These are phyloP conservation scores for Campylomormyrus numenius DNA, from an alignment of 2,113 vertebrate species.

Conservation along the genomic window DNA sequence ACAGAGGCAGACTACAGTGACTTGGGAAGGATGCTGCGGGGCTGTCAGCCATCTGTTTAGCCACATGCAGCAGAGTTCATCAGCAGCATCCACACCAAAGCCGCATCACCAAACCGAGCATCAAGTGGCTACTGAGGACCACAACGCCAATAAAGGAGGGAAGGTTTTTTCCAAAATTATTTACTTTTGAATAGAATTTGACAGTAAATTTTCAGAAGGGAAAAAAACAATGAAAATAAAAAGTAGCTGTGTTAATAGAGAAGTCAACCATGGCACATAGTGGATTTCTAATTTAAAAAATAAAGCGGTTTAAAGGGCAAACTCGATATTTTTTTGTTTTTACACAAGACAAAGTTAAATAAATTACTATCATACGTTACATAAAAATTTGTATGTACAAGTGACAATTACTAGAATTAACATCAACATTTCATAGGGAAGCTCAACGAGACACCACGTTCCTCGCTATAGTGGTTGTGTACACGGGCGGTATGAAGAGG, in stretches of 20 bases:
- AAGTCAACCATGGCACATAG: conserved; percentile 69
- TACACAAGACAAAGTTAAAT: conserved; percentile 67
- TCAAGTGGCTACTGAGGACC: not conserved
- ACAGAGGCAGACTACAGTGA: not conserved
- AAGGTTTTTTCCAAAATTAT: too few relatives aligned
- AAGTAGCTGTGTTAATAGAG: conserved; percentile 60
- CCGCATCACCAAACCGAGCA: not conserved
- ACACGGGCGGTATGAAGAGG: not conserved
- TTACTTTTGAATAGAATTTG: conserved; percentile 30
- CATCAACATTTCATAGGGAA: conserved; percentile 58
- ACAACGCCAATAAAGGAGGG: not conserved
- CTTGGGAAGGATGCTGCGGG: not conserved
- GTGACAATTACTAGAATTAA: conserved; percentile 59
- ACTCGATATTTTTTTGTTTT: conserved; percentile 32
- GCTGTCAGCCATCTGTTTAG: not conserved
- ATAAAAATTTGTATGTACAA: conserved; percentile 73
- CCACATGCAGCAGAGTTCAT: not conserved
- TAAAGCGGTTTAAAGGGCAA: conserved; percentile 53
- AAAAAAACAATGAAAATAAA: conserved; percentile 31
- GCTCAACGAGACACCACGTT: conserved; percentile 56
- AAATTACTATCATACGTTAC: conserved; percentile 72
- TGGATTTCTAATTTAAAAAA: conserved; percentile 62
- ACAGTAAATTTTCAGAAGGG: conserved; percentile 14
- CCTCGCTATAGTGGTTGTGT: conserved; percentile 46
- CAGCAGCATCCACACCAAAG: not conserved